phyloP scores from a whole-genome alignment of 2,888 invertebrate genomes.

The Pristionchus entomophagus region DNA sequence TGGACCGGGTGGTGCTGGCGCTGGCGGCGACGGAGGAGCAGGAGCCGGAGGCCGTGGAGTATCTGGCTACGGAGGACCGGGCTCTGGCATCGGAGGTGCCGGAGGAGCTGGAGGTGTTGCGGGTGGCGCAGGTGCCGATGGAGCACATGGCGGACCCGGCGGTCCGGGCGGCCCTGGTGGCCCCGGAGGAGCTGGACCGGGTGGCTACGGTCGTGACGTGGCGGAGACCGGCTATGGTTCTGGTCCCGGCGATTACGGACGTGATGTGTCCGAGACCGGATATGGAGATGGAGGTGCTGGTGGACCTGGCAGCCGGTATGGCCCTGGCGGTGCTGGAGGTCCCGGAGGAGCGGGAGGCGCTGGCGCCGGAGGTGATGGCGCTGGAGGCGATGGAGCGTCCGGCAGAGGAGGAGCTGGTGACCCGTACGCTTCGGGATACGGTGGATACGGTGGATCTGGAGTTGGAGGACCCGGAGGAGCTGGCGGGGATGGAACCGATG shows the following conservation, averaged over 20 bases:
- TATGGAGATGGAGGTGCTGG: background rate
- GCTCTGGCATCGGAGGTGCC: conserved; percentile 37
- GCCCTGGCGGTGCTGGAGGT: background rate
- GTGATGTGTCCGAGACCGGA: background rate
- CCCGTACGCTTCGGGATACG: conserved; percentile 43
- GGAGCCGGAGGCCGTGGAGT: conserved; percentile 43
- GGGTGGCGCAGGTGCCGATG: conserved; percentile 1
- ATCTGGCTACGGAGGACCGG: conserved; percentile 35
- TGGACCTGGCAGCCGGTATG: background rate
- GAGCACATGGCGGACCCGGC: conserved; percentile 27
- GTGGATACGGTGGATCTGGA: conserved; percentile 35
- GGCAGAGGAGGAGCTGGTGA: conserved; percentile 1
- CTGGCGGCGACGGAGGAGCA: conserved; percentile 46
- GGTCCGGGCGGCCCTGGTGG: conserved; percentile 48
- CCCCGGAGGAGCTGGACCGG: conserved; percentile 57
- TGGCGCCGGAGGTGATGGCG: conserved; percentile 32
- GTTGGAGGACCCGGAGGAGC: background rate
- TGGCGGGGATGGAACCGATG: background rate
- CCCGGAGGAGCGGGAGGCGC: background rate
- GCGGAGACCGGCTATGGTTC: conserved; percentile 8
- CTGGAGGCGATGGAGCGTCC: conserved; percentile 37
- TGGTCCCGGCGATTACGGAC: conserved; percentile 52
- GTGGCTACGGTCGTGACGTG: conserved; percentile 48
- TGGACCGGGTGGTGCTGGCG: conserved; percentile 45
- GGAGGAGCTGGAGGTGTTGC: conserved; percentile 10